phyloP scores from a whole-genome alignment of 2,797 vertebrate species.

The Gymnothorax reevesii region DNA sequence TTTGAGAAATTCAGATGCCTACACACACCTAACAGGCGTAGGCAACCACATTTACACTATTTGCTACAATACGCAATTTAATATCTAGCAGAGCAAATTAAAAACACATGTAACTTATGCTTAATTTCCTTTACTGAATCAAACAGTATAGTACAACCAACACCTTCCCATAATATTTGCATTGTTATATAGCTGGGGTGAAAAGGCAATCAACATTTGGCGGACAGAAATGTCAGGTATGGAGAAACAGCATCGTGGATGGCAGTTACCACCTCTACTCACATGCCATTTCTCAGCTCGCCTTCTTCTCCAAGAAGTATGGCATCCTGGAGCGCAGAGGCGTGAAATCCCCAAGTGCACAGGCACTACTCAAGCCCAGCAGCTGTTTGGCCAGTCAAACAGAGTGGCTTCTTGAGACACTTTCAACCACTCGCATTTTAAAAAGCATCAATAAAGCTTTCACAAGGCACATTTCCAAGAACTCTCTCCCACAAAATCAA shows the following conservation, averaged over 20 bases:
- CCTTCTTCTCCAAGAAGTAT: background rate
- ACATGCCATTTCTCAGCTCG: background rate
- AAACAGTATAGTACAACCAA: background rate
- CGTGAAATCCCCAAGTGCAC: background rate
- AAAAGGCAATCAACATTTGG: background rate
- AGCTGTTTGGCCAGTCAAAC: constrained; percentile 3
- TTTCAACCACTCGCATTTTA: background rate
- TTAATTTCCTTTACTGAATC: background rate
- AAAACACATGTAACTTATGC: background rate
- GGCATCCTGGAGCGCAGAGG: background rate
- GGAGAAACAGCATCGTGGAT: background rate
- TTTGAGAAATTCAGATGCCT: background rate
- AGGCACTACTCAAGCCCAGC: background rate
- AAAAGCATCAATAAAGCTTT: constrained; percentile 10
- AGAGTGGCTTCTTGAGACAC: background rate
- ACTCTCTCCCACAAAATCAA: constrained; percentile 36
- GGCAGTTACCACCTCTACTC: background rate
- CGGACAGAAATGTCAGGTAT: background rate
- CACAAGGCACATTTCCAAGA: background rate
- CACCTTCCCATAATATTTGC: background rate
- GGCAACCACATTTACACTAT: background rate
- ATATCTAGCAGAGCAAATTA: background rate
- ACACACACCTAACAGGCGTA: background rate
- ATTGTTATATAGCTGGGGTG: background rate
- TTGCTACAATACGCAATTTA: background rate